Percentiles rank a stretch among this genome's conserved stretches.
phyloP scores from a whole-genome alignment of 2,113 vertebrate genomes.

The Mirounga angustirostris region DNA sequence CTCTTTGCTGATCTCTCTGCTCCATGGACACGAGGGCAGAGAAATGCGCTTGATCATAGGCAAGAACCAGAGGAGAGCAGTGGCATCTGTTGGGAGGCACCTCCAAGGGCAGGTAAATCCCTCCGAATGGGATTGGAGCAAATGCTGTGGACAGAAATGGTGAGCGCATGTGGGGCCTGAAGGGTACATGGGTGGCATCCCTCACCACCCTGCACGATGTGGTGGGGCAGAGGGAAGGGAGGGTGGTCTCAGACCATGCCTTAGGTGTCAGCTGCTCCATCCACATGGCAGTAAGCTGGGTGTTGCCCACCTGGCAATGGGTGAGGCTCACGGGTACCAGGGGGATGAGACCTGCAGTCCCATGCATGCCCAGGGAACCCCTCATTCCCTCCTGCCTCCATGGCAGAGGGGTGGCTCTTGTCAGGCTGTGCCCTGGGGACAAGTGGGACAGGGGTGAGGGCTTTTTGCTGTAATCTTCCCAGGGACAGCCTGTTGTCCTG shows the following conservation, averaged over 20 bases:
- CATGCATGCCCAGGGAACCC: background rate
- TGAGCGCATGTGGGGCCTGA: background rate
- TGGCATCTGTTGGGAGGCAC: slow-evolving; percentile 98
- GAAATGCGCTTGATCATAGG: slow-evolving; percentile 99
- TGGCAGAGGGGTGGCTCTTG: background rate
- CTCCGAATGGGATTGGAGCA: slow-evolving; percentile 98
- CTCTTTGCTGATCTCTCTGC: slow-evolving; percentile 97
- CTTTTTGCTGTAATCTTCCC: background rate
- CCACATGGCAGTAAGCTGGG: background rate
- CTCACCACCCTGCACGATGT: fast-evolving
- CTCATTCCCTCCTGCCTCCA: background rate
- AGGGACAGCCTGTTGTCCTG: background rate
- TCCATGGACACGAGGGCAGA: slow-evolving; percentile 99
- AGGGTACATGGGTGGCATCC: fast-evolving
- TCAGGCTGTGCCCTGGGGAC: background rate
- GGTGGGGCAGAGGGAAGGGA: background rate
- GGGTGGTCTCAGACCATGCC: background rate
- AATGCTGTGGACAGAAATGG: slow-evolving; percentile 90
- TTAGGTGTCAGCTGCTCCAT: background rate
- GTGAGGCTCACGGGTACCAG: background rate
- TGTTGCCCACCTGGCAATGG: background rate
- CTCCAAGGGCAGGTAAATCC: slow-evolving; percentile 98
- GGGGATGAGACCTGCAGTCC: background rate
- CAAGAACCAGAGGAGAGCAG: slow-evolving; percentile 98
- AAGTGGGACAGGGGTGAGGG: background rate